Percentiles rank a stretch among this genome's conserved stretches.
Evolutionary conservation across 2,888 invertebrate species (phyloP).

Genomic region (Tetranychus truncatus): DNA sequence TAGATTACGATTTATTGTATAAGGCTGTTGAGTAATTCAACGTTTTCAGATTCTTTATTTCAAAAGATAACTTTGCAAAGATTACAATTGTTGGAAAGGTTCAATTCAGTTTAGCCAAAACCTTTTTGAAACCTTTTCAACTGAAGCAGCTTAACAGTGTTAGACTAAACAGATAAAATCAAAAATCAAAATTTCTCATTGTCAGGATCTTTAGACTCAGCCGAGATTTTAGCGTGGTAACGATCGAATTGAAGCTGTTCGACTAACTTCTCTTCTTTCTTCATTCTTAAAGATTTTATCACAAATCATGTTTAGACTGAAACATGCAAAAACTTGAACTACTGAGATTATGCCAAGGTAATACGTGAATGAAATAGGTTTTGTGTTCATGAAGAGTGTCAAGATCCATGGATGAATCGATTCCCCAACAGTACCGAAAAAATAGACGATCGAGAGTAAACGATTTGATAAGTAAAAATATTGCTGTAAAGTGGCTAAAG

Average conservation of each 20-base stretch:
- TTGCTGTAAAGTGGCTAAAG: not conserved
- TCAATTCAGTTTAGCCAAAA: too few species aligned
- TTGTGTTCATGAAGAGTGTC: not conserved
- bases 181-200: too few species aligned
- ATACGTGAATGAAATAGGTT: not conserved
- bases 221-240: too few species aligned
- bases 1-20: too few species aligned
- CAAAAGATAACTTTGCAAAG: too few species aligned
- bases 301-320: not conserved
- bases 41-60: too few species aligned
- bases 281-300: not conserved
- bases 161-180: too few species aligned
- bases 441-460: not conserved
- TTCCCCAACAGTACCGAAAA: not conserved
- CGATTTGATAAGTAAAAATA: not conserved
- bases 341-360: not conserved
- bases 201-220: too few species aligned
- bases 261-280: not conserved
- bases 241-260: not conserved
- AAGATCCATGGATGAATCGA: not conserved
- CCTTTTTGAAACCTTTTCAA: too few species aligned
- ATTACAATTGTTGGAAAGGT: too few species aligned
- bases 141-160: too few species aligned
- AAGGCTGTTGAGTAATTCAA: too few species aligned
- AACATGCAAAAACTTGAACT: not conserved